These are phyloP conservation scores for Ophion costatus DNA, from an alignment of 2,888 invertebrate species.

Conservation along the genomic window DNA sequence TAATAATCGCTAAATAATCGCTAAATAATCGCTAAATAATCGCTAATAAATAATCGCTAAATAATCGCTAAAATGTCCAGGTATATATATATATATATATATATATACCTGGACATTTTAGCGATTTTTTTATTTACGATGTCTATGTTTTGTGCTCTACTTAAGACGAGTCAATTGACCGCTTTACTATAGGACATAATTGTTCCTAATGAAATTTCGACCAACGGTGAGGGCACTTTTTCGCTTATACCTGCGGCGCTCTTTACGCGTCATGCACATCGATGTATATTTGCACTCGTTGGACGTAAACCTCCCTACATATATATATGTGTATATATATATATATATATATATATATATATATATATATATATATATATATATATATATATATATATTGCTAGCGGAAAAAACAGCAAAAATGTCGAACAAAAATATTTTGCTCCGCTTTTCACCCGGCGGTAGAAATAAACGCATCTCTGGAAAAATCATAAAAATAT, in stretches of 20 bases:
- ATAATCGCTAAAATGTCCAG: constrained; percentile 3
- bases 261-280: constrained; percentile 11
- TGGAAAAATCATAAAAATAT: constrained; percentile 62
- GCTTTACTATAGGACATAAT: constrained; percentile 58
- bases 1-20: no score
- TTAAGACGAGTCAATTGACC: constrained; percentile 18
- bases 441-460: constrained; percentile 28
- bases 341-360: not conserved
- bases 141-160: constrained; percentile 3
- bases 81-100: not conserved
- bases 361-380: not conserved
- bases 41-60: no score
- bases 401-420: constrained; percentile 18
- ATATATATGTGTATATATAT: no score
- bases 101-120: constrained; percentile 1
- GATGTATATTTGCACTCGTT: no score
- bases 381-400: not conserved
- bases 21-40: no score
- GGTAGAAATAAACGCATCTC: constrained; percentile 37
- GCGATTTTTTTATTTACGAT: constrained; percentile 43
- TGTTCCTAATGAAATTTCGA: constrained; percentile 64
- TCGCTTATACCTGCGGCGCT: constrained; percentile 38
- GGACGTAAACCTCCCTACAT: no score
- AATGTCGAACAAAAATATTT: not conserved
- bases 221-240: constrained; percentile 55